Percentiles rank a stretch among this genome's conserved stretches.
These are phyloP conservation scores for Lydus trimaculatus DNA, from an alignment of 2,888 invertebrate species.

Conservation along the genomic window DNA sequence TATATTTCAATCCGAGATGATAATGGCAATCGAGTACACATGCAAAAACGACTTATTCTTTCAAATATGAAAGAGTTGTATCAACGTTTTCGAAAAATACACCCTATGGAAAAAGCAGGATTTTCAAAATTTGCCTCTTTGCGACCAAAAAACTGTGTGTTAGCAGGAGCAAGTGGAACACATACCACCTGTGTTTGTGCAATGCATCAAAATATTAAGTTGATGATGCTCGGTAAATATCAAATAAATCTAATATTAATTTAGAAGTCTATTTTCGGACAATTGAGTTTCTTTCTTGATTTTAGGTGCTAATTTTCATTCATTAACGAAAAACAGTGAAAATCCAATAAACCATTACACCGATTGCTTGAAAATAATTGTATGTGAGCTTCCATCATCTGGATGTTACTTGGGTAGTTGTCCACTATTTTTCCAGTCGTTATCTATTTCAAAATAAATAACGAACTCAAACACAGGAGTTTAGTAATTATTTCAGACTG, in stretches of 20 bases:
- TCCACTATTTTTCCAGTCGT: too few relatives aligned
- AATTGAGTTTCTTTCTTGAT: too few relatives aligned
- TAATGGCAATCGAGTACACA: not conserved
- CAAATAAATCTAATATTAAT: not conserved
- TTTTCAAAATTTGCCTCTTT: conserved; percentile 13
- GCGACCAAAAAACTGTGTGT: conserved; percentile 9
- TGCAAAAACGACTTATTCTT: not conserved
- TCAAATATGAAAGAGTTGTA: conserved; percentile 8
- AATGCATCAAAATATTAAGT: conserved; percentile 14
- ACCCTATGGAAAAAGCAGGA: not conserved
- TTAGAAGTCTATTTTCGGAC: not conserved
- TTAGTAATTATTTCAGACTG: conserved; percentile 3
- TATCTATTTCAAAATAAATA: too few relatives aligned
- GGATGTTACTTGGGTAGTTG: not conserved
- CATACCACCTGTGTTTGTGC: conserved; percentile 13
- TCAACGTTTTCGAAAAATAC: not conserved
- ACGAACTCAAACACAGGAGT: not conserved
- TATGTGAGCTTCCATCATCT: not conserved
- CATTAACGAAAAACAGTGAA: too few relatives aligned
- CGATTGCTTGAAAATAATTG: not conserved
- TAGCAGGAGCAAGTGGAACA: conserved; percentile 16
- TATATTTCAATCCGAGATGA: not conserved
- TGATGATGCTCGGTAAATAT: not conserved
- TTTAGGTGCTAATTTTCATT: too few relatives aligned
- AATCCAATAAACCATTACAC: too few relatives aligned